A percentile compares a stretch with the other conserved stretches of the same genome.
phyloP scores from a whole-genome alignment of 2,113 vertebrate genomes.

The Thermophis baileyi region DNA sequence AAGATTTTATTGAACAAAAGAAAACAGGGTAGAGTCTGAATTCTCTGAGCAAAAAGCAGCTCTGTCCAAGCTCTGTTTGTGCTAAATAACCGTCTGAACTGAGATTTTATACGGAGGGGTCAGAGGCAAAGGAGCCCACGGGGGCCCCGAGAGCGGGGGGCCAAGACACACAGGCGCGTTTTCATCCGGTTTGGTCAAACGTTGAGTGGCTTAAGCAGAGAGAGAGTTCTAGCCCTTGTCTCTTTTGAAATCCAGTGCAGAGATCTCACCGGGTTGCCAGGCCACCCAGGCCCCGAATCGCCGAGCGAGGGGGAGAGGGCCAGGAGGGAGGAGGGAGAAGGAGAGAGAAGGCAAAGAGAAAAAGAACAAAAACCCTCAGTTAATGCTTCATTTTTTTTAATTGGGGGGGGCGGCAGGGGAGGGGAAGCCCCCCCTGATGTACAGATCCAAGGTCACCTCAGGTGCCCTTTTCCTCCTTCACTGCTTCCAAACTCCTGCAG shows the following conservation, averaged over 20 bases:
- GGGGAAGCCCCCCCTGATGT: not conserved
- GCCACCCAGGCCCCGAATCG: constrained; percentile 22
- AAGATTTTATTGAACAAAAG: constrained; percentile 73
- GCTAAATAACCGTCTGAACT: constrained; percentile 66
- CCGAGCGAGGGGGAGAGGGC: not conserved
- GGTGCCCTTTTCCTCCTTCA: constrained; percentile 6
- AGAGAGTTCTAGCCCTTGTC: constrained; percentile 61
- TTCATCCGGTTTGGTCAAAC: constrained; percentile 46
- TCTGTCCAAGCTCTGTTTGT: constrained; percentile 61
- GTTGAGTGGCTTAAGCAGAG: constrained; percentile 45
- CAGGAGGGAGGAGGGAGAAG: constrained; percentile 31
- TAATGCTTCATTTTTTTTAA: constrained; percentile 7
- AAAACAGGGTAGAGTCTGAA: constrained; percentile 59
- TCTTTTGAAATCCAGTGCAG: constrained; percentile 51
- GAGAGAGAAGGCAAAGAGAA: not conserved
- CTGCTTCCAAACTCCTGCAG: constrained; percentile 34
- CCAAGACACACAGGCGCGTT: constrained; percentile 40
- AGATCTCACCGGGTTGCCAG: constrained; percentile 3
- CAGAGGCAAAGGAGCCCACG: constrained; percentile 39
- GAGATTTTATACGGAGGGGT: constrained; percentile 62
- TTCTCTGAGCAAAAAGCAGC: constrained; percentile 69
- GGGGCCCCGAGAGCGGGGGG: accelerated
- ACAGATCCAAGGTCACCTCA: constrained; percentile 13
- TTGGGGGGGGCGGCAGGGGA: not conserved
- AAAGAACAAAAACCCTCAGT: constrained; percentile 25